These are phyloP conservation scores for Nycticorax nycticorax DNA, from an alignment of 2,113 vertebrate genomes.

Conservation along the genomic window DNA sequence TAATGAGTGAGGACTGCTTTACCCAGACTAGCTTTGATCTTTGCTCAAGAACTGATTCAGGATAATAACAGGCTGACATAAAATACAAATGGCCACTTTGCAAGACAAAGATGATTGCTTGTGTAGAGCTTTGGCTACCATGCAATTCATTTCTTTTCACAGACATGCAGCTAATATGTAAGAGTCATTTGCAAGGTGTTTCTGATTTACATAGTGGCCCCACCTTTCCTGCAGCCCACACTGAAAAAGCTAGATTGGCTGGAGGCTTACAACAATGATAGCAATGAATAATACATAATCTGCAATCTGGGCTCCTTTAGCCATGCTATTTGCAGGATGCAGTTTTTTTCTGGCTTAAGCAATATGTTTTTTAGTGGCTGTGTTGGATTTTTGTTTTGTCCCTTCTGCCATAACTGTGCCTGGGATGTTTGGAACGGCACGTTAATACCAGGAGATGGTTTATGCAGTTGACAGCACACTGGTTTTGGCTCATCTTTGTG, in stretches of 20 bases:
- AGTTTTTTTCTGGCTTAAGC: neutral
- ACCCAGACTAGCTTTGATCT: conserved; percentile 26
- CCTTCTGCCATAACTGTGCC: neutral
- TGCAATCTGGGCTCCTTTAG: conserved; percentile 56
- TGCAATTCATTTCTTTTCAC: conserved; percentile 21
- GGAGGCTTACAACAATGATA: conserved; percentile 13
- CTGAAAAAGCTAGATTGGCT: conserved; percentile 24
- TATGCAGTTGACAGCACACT: neutral
- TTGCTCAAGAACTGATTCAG: conserved; percentile 24
- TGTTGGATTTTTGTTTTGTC: conserved; percentile 31
- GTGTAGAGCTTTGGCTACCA: conserved; percentile 13
- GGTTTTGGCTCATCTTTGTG: neutral
- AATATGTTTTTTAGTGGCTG: conserved; percentile 8
- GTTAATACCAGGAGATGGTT: neutral
- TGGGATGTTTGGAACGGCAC: neutral
- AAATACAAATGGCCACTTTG: conserved; percentile 56
- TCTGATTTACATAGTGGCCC: conserved; percentile 42
- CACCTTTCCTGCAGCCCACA: conserved; percentile 39
- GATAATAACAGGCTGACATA: conserved; percentile 36
- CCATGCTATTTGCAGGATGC: neutral
- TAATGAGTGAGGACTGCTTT: neutral
- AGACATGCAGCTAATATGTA: conserved; percentile 37
- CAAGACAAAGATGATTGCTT: conserved; percentile 46
- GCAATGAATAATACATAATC: conserved; percentile 63
- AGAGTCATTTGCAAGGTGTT: conserved; percentile 43